Evolutionary conservation across 2,113 vertebrate genomes (phyloP), one percentile per base, ranked within the genome.

Genomic region (Oreamnos americanus): DNA sequence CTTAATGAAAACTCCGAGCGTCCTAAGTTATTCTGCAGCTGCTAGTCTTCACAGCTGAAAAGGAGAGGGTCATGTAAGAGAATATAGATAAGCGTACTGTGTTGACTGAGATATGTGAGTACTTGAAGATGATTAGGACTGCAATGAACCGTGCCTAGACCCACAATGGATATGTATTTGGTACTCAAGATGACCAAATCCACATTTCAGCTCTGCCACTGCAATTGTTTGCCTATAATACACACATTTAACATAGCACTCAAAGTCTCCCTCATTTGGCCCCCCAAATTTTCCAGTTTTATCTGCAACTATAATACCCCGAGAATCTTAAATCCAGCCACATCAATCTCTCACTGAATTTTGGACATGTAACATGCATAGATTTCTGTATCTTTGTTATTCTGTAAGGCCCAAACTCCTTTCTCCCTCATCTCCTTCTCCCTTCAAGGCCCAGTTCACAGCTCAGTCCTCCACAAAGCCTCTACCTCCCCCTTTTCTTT

Each of bases 1-100:
- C 83, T 83, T 79, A 90, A 91, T 43, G 53, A 94, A 98, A 94
- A 97, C 28, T 91, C 87, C 74, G 49, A 95, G 26, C 47, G 30
- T 33, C 30, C 79, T 87, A 43, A 79, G 49, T 85, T n/a, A 81
- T 43, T 90, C 28, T 96, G 30, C 12, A 85, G 62, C 26, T 89
- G 10, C 95, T 81, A 90, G 91, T 87, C n/a, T 71, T 96, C 53
- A 95, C 51, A 43, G 28, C 21, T 89, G 51, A 85, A 81, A 90
- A 88, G 15, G 64, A 92, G 19, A 84, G 67, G 67, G n/a, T 64
- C 28, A 94, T 36, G 33, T 67, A 67, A 51, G 57, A 87, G 21
- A 74, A 5, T 45, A 64, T 4, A 87, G 55, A 25, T 86, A 91
- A 88, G 26, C 84, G 23, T 28, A 58, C 14, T 85, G 14, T n/a